A percentile compares a stretch with the other conserved stretches of the same genome.
Evolutionary conservation across 2,113 vertebrate species (phyloP).

Genomic region (Ramphastos sulfuratus): DNA sequence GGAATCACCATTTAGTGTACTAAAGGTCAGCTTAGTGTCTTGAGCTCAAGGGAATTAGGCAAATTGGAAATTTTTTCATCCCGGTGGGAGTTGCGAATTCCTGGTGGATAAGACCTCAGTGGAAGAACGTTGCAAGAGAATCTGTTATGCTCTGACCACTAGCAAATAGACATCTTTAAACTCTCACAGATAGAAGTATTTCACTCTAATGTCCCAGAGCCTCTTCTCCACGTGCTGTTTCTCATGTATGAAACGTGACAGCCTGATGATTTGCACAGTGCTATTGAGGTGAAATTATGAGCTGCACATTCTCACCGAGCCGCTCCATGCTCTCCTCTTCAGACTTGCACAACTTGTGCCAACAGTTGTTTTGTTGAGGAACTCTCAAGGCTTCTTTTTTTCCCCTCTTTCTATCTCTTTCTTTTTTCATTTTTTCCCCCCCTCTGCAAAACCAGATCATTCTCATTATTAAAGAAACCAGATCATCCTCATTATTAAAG

Average conservation of each 20-base stretch:
- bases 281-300: slow-evolving; percentile 29
- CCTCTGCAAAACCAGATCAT: not conserved
- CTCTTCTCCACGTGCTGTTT: not conserved
- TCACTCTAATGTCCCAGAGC: not conserved
- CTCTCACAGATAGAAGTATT: slow-evolving; percentile 25
- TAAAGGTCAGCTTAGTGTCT: not conserved
- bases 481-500: not conserved
- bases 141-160: not conserved
- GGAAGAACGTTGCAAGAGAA: not conserved
- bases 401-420: not conserved
- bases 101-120: not conserved
- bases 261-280: not conserved
- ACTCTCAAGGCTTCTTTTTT: not conserved
- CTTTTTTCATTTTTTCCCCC: too few relatives aligned
- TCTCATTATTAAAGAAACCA: not conserved
- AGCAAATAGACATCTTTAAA: slow-evolving; percentile 13
- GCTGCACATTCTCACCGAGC: slow-evolving; percentile 15
- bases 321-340: not conserved
- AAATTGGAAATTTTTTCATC: slow-evolving; percentile 10
- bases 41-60: not conserved
- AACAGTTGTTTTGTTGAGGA: not conserved
- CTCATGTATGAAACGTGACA: slow-evolving; percentile 16
- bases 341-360: not conserved
- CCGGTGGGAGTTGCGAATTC: not conserved
- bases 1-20: not conserved